Evolutionary conservation across 2,888 invertebrate genomes (phyloP).

Genomic region (Tyria jacobaeae): DNA sequence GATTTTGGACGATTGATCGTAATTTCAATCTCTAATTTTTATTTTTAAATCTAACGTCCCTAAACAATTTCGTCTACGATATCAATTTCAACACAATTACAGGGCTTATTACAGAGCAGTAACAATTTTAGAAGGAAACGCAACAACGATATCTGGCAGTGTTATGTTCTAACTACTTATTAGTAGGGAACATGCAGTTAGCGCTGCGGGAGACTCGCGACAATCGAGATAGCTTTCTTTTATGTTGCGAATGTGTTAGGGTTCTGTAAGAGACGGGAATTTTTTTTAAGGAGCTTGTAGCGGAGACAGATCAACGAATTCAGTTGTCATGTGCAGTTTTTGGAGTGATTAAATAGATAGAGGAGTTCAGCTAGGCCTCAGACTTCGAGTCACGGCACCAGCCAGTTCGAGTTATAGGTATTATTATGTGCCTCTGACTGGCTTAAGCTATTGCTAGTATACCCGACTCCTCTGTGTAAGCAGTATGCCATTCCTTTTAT

Average conservation of each 20-base stretch:
- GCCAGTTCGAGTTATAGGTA: too few species aligned
- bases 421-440: too few species aligned
- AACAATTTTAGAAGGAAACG: constrained; percentile 14
- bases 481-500: too few species aligned
- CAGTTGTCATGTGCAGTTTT: too few species aligned
- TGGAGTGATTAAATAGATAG: too few species aligned
- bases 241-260: constrained; percentile 50
- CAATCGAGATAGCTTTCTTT: constrained; percentile 56
- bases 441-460: too few species aligned
- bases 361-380: too few species aligned
- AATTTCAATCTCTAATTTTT: not conserved
- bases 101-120: constrained; percentile 6
- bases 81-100: constrained; percentile 13
- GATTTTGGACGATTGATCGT: too few species aligned
- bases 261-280: constrained; percentile 36
- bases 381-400: too few species aligned
- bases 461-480: too few species aligned
- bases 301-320: too few species aligned
- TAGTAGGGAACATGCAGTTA: constrained; percentile 56
- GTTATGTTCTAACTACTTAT: constrained; percentile 51
- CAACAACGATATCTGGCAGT: constrained; percentile 9
- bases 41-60: not conserved
- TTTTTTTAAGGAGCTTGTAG: too few species aligned
- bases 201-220: constrained; percentile 59
- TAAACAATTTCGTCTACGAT: not conserved